phyloP scores from a whole-genome alignment of 2,888 invertebrate species.

The Oscheius myriophilus region DNA sequence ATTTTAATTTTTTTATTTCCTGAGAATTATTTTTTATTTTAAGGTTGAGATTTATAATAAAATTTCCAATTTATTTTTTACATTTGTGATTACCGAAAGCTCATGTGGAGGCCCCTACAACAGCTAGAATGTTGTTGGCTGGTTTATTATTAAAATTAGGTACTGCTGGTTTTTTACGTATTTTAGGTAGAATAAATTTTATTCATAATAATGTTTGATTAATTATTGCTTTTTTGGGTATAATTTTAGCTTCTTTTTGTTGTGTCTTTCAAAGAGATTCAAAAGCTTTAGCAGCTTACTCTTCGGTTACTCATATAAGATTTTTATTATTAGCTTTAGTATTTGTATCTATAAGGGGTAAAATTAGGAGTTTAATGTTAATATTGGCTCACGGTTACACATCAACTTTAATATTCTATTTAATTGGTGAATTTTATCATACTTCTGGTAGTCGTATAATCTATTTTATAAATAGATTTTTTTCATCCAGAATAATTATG shows the following conservation, averaged over 20 bases:
- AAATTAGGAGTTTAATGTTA: conserved; percentile 47
- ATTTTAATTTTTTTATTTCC: conserved; percentile 52
- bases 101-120: conserved; percentile 63
- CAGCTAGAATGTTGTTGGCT: conserved; percentile 60
- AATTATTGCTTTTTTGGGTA: conserved; percentile 52
- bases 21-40: conserved; percentile 57
- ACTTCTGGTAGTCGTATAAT: conserved; percentile 49
- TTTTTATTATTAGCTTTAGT: conserved; percentile 48
- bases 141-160: conserved; percentile 59
- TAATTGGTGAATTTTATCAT: conserved; percentile 55
- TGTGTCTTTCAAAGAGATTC: conserved; percentile 59
- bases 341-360: conserved; percentile 47
- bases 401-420: conserved; percentile 54
- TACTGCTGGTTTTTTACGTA: conserved; percentile 58
- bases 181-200: conserved; percentile 54
- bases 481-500: conserved; percentile 51
- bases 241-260: conserved; percentile 54
- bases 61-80: no score
- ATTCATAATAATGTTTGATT: conserved; percentile 51
- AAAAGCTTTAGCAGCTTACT: conserved; percentile 57
- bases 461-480: conserved; percentile 56
- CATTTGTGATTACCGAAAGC: conserved; percentile 73
- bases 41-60: conserved; percentile 51
- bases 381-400: conserved; percentile 55
- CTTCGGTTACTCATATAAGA: conserved; percentile 52